Evolutionary conservation across 2,888 invertebrate genomes (phyloP).

Genomic region (Pyrrhosoma nymphula): DNA sequence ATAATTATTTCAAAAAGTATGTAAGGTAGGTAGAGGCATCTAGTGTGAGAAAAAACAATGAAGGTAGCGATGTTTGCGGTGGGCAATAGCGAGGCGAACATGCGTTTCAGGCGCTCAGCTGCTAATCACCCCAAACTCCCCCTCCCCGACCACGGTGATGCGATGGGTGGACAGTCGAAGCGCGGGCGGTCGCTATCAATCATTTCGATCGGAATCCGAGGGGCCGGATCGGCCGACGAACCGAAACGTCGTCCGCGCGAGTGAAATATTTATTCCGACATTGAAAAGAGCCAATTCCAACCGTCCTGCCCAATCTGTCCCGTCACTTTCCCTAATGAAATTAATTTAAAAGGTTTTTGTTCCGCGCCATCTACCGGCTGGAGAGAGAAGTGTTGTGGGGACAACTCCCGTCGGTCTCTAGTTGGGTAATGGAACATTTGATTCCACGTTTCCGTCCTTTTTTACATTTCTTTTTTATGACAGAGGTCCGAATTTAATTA

Average conservation of each 20-base stretch:
- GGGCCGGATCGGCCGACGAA: neutral
- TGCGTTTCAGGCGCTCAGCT: too few species aligned
- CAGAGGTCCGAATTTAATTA: neutral
- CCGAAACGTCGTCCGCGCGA: neutral
- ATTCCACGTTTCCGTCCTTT: neutral
- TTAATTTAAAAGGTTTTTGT: constrained; percentile 23
- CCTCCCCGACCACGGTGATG: neutral
- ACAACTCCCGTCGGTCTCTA: neutral
- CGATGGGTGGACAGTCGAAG: neutral
- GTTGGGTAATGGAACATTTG: neutral
- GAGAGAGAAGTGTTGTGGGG: neutral
- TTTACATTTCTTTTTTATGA: neutral
- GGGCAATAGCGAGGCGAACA: too few species aligned
- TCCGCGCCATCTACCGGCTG: neutral
- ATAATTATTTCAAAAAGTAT: too few species aligned
- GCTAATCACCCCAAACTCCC: neutral
- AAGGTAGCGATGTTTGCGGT: too few species aligned
- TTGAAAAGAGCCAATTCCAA: neutral
- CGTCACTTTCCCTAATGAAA: constrained; percentile 28
- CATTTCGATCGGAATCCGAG: neutral
- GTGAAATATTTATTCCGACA: constrained; percentile 8
- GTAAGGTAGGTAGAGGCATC: too few species aligned
- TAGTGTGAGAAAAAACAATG: too few species aligned
- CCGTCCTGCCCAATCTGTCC: neutral
- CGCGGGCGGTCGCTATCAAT: neutral